Conservation (phyloP, 2,113 vertebrate species). For the Clupea harengus region DNA sequence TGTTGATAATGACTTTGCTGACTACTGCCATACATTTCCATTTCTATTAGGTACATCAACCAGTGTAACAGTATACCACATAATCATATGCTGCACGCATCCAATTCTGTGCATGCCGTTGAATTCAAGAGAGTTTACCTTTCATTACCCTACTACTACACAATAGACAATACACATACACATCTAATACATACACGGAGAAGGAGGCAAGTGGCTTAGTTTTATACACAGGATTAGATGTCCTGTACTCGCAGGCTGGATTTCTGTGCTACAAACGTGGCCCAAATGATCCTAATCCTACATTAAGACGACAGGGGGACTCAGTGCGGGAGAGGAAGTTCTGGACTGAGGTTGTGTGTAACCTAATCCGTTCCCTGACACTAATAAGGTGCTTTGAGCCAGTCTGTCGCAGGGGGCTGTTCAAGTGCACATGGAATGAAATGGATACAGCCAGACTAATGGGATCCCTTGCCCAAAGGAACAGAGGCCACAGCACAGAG, state of each 20-base stretch:
- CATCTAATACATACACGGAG: not conserved
- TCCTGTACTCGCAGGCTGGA: not conserved
- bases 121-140: not conserved
- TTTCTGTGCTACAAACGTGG: not conserved
- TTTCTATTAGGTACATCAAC: not conserved
- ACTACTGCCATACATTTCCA: not conserved
- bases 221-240: not conserved
- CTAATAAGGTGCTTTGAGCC: not conserved
- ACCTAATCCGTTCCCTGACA: slow-evolving; percentile 3
- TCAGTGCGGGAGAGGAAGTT: not conserved
- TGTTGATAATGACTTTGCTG: not conserved
- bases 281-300: slow-evolving; percentile 5
- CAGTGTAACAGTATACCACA: not conserved
- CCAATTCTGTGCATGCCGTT: not conserved
- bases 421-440: slow-evolving; percentile 1
- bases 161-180: not conserved
- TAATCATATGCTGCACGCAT: not conserved
- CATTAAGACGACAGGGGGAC: not conserved
- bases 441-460: slow-evolving; percentile 7
- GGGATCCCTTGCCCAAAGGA: not conserved
- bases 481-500: not conserved
- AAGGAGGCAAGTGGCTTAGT: not conserved
- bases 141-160: not conserved
- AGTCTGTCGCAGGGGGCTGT: not conserved
- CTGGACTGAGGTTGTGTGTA: not conserved